Evolutionary conservation across 2,888 invertebrate genomes (phyloP).

Genomic region (Lithophane ornitopus): DNA sequence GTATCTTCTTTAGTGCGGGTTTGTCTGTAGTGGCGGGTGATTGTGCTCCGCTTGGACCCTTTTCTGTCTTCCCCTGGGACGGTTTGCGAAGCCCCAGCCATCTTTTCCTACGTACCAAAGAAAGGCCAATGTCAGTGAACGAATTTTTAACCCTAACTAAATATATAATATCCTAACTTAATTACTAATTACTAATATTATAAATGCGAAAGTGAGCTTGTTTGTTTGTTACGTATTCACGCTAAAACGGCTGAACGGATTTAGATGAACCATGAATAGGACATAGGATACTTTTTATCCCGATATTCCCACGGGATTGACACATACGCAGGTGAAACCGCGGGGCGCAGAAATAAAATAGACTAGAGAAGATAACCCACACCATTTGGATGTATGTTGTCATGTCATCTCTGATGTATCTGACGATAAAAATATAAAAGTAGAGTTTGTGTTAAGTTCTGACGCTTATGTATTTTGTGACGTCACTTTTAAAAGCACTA

Average conservation of each 20-base stretch:
- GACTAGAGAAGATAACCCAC: neutral
- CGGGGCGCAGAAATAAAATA: neutral
- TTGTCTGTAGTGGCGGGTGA: conserved; percentile 88
- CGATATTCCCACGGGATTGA: too few relatives aligned
- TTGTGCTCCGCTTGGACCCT: conserved; percentile 89
- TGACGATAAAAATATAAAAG: neutral
- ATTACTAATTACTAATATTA: too few relatives aligned
- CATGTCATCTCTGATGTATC: neutral
- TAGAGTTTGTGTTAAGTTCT: neutral
- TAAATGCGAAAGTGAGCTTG: too few relatives aligned
- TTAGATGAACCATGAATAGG: too few relatives aligned
- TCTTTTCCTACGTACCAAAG: conserved; percentile 93
- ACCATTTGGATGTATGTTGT: neutral
- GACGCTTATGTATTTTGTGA: neutral
- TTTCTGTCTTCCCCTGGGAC: conserved; percentile 95
- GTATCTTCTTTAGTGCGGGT: conserved; percentile 93
- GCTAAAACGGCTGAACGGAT: too few relatives aligned
- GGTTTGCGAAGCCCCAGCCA: conserved; percentile 96
- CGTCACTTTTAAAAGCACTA: neutral
- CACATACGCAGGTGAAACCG: too few relatives aligned
- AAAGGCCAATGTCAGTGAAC: conserved; percentile 8
- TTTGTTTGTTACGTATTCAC: too few relatives aligned
- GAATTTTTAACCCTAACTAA: too few relatives aligned
- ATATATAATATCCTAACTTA: too few relatives aligned
- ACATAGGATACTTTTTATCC: too few relatives aligned